Evolutionary conservation across 2,797 vertebrate genomes (phyloP).

Genomic region (Darevskia nairensis): DNA sequence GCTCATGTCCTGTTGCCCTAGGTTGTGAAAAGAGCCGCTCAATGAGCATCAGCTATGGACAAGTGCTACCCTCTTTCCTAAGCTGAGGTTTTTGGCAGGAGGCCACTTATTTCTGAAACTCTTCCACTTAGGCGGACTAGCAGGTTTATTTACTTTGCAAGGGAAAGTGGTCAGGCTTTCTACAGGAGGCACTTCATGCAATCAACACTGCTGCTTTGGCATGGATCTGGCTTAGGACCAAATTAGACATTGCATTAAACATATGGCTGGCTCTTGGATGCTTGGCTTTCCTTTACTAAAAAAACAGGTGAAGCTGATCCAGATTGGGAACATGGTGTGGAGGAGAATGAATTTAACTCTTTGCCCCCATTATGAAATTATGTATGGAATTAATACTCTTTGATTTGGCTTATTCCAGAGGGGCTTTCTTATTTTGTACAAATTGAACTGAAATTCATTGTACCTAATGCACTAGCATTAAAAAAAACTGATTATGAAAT

Average conservation of each 20-base stretch:
- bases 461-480: neutral
- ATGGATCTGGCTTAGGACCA: neutral
- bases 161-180: neutral
- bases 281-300: neutral
- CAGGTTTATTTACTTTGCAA: neutral
- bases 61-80: neutral
- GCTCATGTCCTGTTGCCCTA: neutral
- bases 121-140: neutral
- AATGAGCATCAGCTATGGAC: neutral
- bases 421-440: neutral
- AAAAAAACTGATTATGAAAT: neutral
- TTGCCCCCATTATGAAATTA: neutral
- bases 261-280: neutral
- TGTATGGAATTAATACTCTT: neutral
- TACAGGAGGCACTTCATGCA: neutral
- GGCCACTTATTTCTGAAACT: neutral
- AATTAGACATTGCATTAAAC: neutral
- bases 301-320: neutral
- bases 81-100: neutral
- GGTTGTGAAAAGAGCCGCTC: neutral
- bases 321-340: neutral
- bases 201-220: neutral
- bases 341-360: neutral
- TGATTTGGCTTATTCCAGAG: neutral
- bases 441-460: constrained; percentile 1